These are phyloP conservation scores for Kryptopterus vitreolus DNA, from an alignment of 2,797 vertebrate species.

Conservation along the genomic window DNA sequence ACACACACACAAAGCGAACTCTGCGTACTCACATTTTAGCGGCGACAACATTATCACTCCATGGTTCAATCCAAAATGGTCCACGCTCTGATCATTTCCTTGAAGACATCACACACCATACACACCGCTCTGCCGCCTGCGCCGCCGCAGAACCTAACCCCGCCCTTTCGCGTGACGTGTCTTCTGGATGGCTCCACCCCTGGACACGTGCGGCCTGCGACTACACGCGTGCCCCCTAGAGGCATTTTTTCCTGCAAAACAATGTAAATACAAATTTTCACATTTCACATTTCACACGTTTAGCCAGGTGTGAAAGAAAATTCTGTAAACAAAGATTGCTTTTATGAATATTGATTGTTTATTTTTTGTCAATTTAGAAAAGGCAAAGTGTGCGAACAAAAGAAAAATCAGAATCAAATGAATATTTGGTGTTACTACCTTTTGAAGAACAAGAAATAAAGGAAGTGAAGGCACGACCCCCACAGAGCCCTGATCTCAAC, in stretches of 20 bases:
- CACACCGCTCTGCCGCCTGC: conserved; percentile 29
- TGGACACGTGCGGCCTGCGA: conserved; percentile 46
- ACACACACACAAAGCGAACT: neutral
- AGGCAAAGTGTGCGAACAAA: too few species aligned
- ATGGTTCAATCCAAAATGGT: conserved; percentile 22
- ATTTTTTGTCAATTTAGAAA: too few species aligned
- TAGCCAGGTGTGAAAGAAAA: too few species aligned
- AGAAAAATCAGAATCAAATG: too few species aligned
- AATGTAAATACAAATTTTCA: too few species aligned
- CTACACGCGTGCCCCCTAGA: conserved; percentile 49
- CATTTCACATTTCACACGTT: too few species aligned
- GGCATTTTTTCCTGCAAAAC: neutral
- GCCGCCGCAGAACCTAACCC: conserved; percentile 44
- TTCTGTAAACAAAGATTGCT: too few species aligned
- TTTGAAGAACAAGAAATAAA: too few species aligned
- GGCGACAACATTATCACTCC: conserved; percentile 27
- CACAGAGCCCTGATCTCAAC: too few species aligned
- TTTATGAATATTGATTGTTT: too few species aligned
- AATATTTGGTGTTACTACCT: too few species aligned
- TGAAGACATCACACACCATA: conserved; percentile 26
- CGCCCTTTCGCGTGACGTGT: conserved; percentile 37
- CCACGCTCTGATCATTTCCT: neutral
- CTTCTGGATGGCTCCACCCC: conserved; percentile 1
- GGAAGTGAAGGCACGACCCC: too few species aligned
- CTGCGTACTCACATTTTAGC: neutral